Evolutionary conservation across 2,888 invertebrate genomes (phyloP), one percentile per base, ranked within the genome.

Genomic region (Spodoptera exigua): DNA sequence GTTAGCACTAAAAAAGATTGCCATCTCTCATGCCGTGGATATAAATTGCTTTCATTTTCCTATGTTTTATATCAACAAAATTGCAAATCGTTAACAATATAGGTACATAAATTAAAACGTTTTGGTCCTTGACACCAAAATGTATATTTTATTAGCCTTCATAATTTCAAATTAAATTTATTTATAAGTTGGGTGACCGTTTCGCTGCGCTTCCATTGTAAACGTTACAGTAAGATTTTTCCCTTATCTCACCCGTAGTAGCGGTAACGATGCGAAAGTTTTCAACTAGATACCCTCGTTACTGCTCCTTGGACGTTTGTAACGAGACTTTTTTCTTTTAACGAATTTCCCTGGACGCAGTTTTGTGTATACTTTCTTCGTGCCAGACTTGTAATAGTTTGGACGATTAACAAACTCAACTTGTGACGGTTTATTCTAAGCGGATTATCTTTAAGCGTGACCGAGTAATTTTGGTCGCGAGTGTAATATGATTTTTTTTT

Each of bases 221-320:
- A 79, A 62, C 65, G 76, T 80, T 75, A 75, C 72, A 67, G 79
- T 77, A 81, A 89, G 83, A 84, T 88, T 89, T 89, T 87, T 87
- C 85, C 78, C 85, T 87, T 88, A 90, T 88, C 87, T 87, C 78
- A 61, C 61, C 49, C 78, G 75, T 79, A 79, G 77, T 73, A 72
- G 77, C 85, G 79, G 87, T 90, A 91, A 90, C 88, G 90, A 90
- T 87, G 83, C 84, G 76, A 87, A 90, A 90, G 85, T 90, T 90
- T 78, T 81, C 83, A 82, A 82, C 79, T 77, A 75, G 78, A 75
- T 77, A 73, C 79, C 80, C 84, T 88, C 85, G 86, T 87, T 88
- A 87, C 80, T 70, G 75, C 74, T 75, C 78, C 80, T 77, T 79
- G 81, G 84, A 86, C 88, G 82, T 88, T 86, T 81, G 80, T 81